A percentile compares a stretch with the other conserved stretches of the same genome.
phyloP scores from a whole-genome alignment of 2,888 invertebrate species.

The Phlogophora meticulosa region DNA sequence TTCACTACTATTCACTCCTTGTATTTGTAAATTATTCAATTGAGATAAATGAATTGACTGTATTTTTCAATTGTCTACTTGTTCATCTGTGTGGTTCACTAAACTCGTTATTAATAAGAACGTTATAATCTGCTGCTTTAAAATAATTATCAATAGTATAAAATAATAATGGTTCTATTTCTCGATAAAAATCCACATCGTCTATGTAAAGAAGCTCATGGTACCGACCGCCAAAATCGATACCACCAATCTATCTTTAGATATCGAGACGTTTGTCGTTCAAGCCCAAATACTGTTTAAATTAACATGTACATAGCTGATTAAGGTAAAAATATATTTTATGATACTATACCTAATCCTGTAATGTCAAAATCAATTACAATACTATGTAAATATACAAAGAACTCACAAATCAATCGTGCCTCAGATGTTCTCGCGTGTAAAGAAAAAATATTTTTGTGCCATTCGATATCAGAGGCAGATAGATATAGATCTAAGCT shows the following conservation, averaged over 20 bases:
- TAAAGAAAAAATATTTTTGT: slow-evolving; percentile 54
- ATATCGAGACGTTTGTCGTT: slow-evolving; percentile 40
- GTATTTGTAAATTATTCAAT: too few species aligned
- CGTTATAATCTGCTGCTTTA: background rate
- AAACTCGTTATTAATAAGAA: background rate
- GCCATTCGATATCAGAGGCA: slow-evolving; percentile 53
- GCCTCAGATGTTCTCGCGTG: slow-evolving; percentile 60
- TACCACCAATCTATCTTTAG: slow-evolving; percentile 57
- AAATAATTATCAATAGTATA: background rate
- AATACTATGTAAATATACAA: slow-evolving; percentile 48
- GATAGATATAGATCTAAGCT: slow-evolving; percentile 41
- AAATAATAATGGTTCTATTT: slow-evolving; percentile 1
- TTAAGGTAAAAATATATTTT: slow-evolving; percentile 66
- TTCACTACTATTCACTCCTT: background rate
- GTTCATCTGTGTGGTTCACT: background rate
- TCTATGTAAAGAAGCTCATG: slow-evolving; percentile 21
- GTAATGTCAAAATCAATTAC: slow-evolving; percentile 53
- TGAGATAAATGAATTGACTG: background rate
- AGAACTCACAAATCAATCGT: slow-evolving; percentile 62
- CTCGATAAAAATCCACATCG: slow-evolving; percentile 6
- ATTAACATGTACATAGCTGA: slow-evolving; percentile 55
- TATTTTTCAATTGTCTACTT: background rate
- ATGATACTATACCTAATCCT: slow-evolving; percentile 56
- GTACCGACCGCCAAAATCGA: slow-evolving; percentile 50
- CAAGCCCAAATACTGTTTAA: slow-evolving; percentile 41